phyloP scores from a whole-genome alignment of 2,888 invertebrate genomes.

The Lumbricus terrestris region DNA sequence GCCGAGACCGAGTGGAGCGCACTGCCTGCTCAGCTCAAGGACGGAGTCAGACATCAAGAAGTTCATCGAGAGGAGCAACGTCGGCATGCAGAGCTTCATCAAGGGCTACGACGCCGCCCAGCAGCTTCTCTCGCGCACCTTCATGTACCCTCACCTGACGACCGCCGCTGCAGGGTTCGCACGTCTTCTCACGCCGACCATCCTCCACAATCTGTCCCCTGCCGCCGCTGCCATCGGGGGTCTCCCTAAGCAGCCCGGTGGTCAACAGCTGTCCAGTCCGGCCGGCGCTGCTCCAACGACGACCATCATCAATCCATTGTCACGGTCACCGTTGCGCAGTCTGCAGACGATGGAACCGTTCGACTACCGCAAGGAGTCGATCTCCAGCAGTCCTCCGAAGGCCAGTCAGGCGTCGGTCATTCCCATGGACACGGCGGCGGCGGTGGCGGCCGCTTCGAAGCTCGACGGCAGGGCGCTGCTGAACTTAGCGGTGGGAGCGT shows the following conservation, averaged over 20 bases:
- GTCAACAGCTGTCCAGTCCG: neutral
- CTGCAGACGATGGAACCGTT: conserved; percentile 94
- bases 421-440: conserved; percentile 12
- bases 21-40: conserved; percentile 35
- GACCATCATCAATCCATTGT: neutral
- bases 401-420: conserved; percentile 25
- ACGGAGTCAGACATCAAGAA: conserved; percentile 33
- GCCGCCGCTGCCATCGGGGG: conserved; percentile 3
- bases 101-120: conserved; percentile 50
- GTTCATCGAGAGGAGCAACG: conserved; percentile 60
- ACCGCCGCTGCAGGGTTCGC: conserved; percentile 38
- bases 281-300: neutral
- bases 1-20: neutral
- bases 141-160: conserved; percentile 43
- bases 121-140: conserved; percentile 43
- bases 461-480: conserved; percentile 23
- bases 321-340: conserved; percentile 75
- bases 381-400: conserved; percentile 24
- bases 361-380: conserved; percentile 69
- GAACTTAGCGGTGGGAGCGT: conserved; percentile 13
- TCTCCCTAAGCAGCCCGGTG: too few relatives aligned
- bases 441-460: neutral
- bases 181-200: conserved; percentile 22
- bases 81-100: conserved; percentile 53
- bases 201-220: conserved; percentile 22